Evolutionary conservation across 2,797 vertebrate species (phyloP).

Genomic region (Oreortyx pictus): DNA sequence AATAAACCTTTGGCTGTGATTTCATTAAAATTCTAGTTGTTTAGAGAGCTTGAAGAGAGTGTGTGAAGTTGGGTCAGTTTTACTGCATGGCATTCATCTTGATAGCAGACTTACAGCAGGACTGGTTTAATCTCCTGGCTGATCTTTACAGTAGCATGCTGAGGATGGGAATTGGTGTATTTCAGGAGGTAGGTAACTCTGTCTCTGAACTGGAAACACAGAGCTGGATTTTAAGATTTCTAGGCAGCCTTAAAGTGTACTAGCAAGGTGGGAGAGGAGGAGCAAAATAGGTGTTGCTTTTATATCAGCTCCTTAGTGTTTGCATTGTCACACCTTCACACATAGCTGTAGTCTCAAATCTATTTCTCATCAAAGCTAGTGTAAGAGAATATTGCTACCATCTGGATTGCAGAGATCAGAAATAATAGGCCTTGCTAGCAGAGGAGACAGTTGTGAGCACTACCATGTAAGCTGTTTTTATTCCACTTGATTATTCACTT

Average conservation of each 20-base stretch:
- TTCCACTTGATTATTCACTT: constrained; percentile 22
- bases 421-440: not conserved
- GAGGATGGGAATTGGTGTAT: constrained; percentile 28
- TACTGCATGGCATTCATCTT: constrained; percentile 19
- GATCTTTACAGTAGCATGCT: constrained; percentile 57
- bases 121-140: constrained; percentile 67
- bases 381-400: constrained; percentile 1
- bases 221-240: constrained; percentile 25
- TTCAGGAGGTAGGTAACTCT: constrained; percentile 54
- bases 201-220: constrained; percentile 17
- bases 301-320: constrained; percentile 40
- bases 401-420: constrained; percentile 55
- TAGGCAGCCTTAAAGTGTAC: constrained; percentile 23
- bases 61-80: constrained; percentile 60
- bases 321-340: constrained; percentile 47
- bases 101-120: constrained; percentile 57
- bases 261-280: not conserved
- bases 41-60: constrained; percentile 17
- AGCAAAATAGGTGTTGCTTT: constrained; percentile 62
- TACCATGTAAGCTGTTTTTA: not conserved
- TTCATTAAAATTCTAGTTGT: constrained; percentile 70
- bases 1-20: constrained; percentile 57
- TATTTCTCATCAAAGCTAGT: constrained; percentile 68
- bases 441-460: constrained; percentile 30
- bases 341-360: constrained; percentile 50